Conservation (phyloP, 1,140 invertebrate species). For the Battus philenor region DNA sequence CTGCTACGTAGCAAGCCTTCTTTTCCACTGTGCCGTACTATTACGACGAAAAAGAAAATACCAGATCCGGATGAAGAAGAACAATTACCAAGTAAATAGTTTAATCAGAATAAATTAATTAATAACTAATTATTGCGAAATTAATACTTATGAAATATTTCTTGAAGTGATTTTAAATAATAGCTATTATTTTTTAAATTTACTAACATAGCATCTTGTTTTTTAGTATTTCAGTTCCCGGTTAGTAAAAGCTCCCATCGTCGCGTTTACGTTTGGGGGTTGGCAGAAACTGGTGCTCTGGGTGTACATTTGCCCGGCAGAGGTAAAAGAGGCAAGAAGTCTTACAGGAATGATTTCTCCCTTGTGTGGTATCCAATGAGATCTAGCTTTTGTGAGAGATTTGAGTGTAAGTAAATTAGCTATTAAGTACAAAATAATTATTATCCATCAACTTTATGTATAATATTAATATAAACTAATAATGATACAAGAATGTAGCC, state of each 20-base stretch:
- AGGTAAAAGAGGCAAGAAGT: conserved; percentile 52
- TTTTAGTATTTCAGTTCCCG: conserved; percentile 67
- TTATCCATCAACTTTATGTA: too few relatives aligned
- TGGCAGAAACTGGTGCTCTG: conserved; percentile 85
- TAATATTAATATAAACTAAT: too few relatives aligned
- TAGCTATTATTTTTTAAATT: not conserved
- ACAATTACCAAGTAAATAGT: conserved; percentile 51
- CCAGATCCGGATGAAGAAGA: conserved; percentile 51
- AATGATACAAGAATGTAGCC: too few relatives aligned
- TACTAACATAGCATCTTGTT: conserved; percentile 1
- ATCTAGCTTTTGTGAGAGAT: conserved; percentile 80
- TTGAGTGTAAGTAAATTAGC: conserved; percentile 76
- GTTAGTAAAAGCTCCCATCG: conserved; percentile 57
- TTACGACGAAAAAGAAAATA: conserved; percentile 61
- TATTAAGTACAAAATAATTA: too few relatives aligned
- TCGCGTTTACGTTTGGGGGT: conserved; percentile 85
- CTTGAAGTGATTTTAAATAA: conserved; percentile 7
- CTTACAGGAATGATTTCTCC: conserved; percentile 57
- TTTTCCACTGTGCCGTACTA: conserved; percentile 29
- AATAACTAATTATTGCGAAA: too few relatives aligned
- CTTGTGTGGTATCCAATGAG: conserved; percentile 79
- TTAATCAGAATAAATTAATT: too few relatives aligned
- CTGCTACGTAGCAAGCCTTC: conserved; percentile 22
- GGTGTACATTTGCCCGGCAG: conserved; percentile 77
- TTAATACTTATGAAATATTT: conserved; percentile 13